Evolutionary conservation across 2,888 invertebrate genomes (phyloP).

Genomic region (Cerastis leucographa): DNA sequence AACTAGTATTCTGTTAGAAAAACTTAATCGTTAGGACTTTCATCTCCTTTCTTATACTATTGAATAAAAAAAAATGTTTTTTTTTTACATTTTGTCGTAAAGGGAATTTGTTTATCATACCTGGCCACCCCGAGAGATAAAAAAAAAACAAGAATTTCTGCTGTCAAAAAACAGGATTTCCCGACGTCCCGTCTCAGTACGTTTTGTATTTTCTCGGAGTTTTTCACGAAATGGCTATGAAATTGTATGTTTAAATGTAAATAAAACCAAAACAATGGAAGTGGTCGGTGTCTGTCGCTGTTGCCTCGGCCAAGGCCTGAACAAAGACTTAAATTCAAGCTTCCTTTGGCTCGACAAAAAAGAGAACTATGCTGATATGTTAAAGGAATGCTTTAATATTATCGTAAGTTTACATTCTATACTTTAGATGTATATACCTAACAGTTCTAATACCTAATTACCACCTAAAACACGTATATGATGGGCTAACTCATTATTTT

Average conservation of each 20-base stretch:
- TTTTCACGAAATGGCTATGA: neutral
- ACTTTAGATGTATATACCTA: neutral
- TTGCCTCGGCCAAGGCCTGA: slow-evolving; percentile 70
- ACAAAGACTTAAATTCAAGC: slow-evolving; percentile 76
- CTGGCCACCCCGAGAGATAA: slow-evolving; percentile 10
- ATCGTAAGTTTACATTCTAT: slow-evolving; percentile 71
- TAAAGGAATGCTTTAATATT: slow-evolving; percentile 82
- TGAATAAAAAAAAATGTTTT: no score
- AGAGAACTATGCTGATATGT: slow-evolving; percentile 81
- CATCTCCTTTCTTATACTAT: no score
- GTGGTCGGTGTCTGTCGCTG: slow-evolving; percentile 61
- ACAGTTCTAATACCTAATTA: neutral
- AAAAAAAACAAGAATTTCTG: slow-evolving; percentile 28
- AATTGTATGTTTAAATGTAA: slow-evolving; percentile 32
- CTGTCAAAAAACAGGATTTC: slow-evolving; percentile 39
- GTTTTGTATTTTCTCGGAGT: slow-evolving; percentile 8
- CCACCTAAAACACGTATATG: neutral
- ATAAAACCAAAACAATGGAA: slow-evolving; percentile 51
- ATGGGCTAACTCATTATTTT: neutral
- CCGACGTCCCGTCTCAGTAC: slow-evolving; percentile 15
- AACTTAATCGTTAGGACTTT: neutral
- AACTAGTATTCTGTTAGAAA: neutral
- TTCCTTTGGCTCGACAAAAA: slow-evolving; percentile 76
- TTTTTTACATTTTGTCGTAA: neutral
- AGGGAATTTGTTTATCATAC: neutral